Evolutionary conservation across 2,113 vertebrate species (phyloP).

Genomic region (western clawed frog (Xenopus tropicalis)): UCB_Xtro_10.0 CM004448.2:68183501-68184000

Average conservation of each 20-base stretch:
- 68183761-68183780: conserved; percentile 8
- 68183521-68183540: conserved; percentile 36
- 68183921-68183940: no score
- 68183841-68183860: no score
- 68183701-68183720: conserved; percentile 9
- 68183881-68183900: no score
- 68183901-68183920: no score
- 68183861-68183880: no score
- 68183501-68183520: conserved; percentile 39
- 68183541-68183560: conserved; percentile 21
- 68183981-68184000: no score
- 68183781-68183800: conserved; percentile 28
- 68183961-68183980: no score
- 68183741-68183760: conserved; percentile 12
- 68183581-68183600: conserved; percentile 28
- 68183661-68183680: conserved; percentile 20
- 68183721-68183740: conserved; percentile 10
- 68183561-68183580: conserved; percentile 26
- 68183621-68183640: conserved; percentile 26
- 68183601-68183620: conserved; percentile 30
- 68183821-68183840: not conserved
- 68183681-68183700: conserved; percentile 16
- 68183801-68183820: conserved; percentile 22
- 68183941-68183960: no score
- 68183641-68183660: conserved; percentile 19